Conservation (phyloP, 2,888 invertebrate species). For the Volucella bombylans region DNA sequence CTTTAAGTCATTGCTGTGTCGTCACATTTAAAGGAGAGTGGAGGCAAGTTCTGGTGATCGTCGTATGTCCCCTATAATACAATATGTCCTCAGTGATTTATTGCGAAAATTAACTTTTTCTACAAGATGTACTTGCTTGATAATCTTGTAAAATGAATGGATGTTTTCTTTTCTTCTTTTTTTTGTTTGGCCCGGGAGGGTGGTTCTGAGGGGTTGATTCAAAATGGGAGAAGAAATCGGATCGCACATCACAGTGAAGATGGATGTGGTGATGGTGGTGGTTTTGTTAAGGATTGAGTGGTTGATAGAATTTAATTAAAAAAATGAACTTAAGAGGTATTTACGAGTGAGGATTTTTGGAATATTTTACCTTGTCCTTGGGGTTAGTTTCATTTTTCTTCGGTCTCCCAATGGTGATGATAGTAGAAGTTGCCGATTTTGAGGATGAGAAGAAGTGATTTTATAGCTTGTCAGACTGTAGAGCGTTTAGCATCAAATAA, state of each 20-base stretch:
- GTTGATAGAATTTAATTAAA: constrained; percentile 69
- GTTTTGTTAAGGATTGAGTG: constrained; percentile 22
- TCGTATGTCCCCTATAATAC: constrained; percentile 9
- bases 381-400: not conserved
- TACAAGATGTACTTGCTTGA: not conserved
- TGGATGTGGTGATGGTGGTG: not conserved
- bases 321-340: constrained; percentile 30
- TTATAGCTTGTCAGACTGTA: constrained; percentile 56
- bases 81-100: constrained; percentile 61
- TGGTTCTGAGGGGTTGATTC: too few relatives aligned
- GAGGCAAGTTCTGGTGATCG: constrained; percentile 16
- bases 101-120: constrained; percentile 62
- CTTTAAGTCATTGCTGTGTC: not conserved
- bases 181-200: not conserved
- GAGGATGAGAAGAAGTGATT: not conserved
- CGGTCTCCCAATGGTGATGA: not conserved
- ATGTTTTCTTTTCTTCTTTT: not conserved
- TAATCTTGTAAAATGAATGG: constrained; percentile 3
- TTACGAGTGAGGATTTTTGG: constrained; percentile 18
- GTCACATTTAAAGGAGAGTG: constrained; percentile 37
- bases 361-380: constrained; percentile 29
- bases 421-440: not conserved
- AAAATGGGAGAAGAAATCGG: constrained; percentile 32
- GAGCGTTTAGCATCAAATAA: constrained; percentile 47
- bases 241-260: constrained; percentile 13